phyloP scores from a whole-genome alignment of 2,113 vertebrate species.

The Oreochromis tanganicae region DNA sequence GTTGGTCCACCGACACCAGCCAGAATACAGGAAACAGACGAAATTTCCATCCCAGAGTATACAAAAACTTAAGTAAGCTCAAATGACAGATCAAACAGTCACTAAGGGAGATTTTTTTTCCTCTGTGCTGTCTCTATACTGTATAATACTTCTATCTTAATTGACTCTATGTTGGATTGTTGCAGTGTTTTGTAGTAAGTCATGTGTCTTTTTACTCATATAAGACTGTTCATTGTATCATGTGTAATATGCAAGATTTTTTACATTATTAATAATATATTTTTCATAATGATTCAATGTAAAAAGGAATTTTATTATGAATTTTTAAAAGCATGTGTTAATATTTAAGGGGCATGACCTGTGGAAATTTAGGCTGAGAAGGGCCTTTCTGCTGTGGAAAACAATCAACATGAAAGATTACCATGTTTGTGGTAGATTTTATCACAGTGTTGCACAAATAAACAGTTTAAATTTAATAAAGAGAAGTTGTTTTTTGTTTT shows the following conservation, averaged over 20 bases:
- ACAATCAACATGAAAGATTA: conserved; percentile 61
- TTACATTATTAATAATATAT: conserved; percentile 76
- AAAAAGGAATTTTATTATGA: conserved; percentile 65
- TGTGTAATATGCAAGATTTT: conserved; percentile 76
- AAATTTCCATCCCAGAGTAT: conserved; percentile 84
- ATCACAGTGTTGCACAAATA: conserved; percentile 75
- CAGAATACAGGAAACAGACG: conserved; percentile 86
- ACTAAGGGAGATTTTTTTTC: background rate
- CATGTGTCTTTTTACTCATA: conserved; percentile 55
- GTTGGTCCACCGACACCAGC: conserved; percentile 84
- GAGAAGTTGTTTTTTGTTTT: background rate
- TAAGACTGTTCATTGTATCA: conserved; percentile 72
- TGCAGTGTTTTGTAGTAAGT: conserved; percentile 64
- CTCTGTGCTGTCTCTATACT: conserved; percentile 30
- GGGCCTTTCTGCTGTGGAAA: conserved; percentile 55
- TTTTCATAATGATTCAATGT: conserved; percentile 72
- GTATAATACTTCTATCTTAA: conserved; percentile 51
- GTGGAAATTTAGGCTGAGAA: conserved; percentile 12
- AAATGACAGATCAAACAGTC: conserved; percentile 35
- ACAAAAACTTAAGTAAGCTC: conserved; percentile 67
- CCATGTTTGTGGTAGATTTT: conserved; percentile 69
- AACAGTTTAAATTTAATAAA: conserved; percentile 43
- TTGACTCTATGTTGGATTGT: conserved; percentile 52
- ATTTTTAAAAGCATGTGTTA: conserved; percentile 70
- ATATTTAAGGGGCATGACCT: conserved; percentile 65